Evolutionary conservation across 2,888 invertebrate species (phyloP).

Genomic region (Brachynemurus nebulosus): DNA sequence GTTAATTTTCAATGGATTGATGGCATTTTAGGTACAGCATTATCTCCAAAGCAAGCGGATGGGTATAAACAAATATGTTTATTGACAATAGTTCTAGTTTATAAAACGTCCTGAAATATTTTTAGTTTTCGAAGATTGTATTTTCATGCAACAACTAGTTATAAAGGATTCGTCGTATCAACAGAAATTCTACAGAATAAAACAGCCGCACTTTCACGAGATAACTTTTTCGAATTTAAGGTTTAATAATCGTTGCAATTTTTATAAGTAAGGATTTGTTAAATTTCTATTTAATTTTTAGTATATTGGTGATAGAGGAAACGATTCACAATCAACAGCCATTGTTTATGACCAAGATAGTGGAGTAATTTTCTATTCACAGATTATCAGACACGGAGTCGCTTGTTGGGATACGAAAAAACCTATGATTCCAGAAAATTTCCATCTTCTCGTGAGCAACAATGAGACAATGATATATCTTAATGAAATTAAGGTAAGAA

Average conservation of each 20-base stretch:
- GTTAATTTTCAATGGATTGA: constrained; percentile 78
- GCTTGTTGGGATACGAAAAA: neutral
- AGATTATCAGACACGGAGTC: neutral
- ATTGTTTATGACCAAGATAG: constrained; percentile 46
- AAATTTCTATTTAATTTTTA: constrained; percentile 17
- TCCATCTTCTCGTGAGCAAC: neutral
- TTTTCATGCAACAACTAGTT: constrained; percentile 71
- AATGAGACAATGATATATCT: neutral
- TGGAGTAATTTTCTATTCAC: neutral
- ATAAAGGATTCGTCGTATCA: constrained; percentile 65
- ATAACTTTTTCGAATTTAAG: constrained; percentile 59
- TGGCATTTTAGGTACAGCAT: constrained; percentile 61
- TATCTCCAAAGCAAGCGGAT: constrained; percentile 38
- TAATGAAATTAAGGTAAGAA: neutral
- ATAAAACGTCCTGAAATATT: too few species aligned
- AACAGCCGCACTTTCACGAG: constrained; percentile 46
- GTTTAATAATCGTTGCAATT: constrained; percentile 27
- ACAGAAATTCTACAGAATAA: constrained; percentile 60
- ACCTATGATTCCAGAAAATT: neutral
- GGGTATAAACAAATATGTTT: constrained; percentile 35
- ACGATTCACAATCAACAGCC: constrained; percentile 56
- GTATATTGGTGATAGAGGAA: constrained; percentile 56
- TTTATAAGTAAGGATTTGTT: neutral
- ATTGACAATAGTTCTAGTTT: too few species aligned
- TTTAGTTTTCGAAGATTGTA: constrained; percentile 52